Base-by-base conservation (phyloP, 1,140 invertebrate genomes). In the Physella acuta region DNA sequence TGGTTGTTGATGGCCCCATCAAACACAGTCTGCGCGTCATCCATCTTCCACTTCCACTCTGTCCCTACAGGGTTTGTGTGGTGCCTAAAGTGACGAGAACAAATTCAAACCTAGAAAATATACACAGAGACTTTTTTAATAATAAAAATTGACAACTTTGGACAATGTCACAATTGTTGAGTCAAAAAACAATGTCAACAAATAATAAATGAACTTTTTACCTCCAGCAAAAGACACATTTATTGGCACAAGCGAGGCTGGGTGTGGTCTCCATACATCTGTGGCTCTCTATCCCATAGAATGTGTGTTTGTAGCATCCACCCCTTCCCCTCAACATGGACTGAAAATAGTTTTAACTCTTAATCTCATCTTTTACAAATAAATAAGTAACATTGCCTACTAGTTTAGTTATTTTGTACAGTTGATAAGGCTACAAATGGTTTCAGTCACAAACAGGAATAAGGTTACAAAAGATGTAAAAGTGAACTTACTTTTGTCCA, bases 1-100 rank as follows among this genome's bases (percentile, higher is more conserved):
- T 90, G 89, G 75, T 88, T 88, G 59, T 86, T 77, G 17, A 90
- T 62, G 20, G 88, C 88, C 37, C 85, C 86, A 34, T 87, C 74
- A n/a, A 90, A 75, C 55, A 90, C 87, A 17, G 80, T 75, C 55
- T 89, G 82, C 3, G 89, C 83, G 44, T 86, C 77, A 79, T 90
- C 89, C 87, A 89, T 89, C 78, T 88, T 85, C 89, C 89, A 90
- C 68, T 86, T 85, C 89, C 89, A 90, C 77, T 90, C 88, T 51
- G 89, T 90, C n/a, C 89, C 89, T 3, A 90, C 89, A 28, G 89
- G 89, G 82, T 90, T 90, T n/a, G 88, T 88, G 76, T 90, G 89
- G 81, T 90, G 89, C 68, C 86, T 86, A n/a, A n/a, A n/a, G n/a
- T n/a, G n/a, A n/a, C n/a, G n/a, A n/a, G n/a, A n/a, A n/a, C n/a